Evolutionary conservation across 1,140 invertebrate species (phyloP), one percentile per base, ranked within the genome.

Genomic region (Microplitis demolitor): DNA sequence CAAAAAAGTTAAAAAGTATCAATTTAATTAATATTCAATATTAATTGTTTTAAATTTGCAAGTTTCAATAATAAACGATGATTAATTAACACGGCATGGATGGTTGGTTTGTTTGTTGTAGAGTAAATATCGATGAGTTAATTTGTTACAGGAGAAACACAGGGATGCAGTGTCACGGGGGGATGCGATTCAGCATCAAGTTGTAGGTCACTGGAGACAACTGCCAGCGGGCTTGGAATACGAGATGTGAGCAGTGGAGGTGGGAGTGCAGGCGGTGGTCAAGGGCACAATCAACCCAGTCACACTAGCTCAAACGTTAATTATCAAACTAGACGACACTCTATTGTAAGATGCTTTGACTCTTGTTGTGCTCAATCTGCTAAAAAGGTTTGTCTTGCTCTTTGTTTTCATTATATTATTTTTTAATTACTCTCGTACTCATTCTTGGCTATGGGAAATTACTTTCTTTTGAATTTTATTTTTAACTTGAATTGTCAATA

Each of bases 321-420:
- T 73, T 82, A 80, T 73, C 81, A 82, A 67, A 75, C 82, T 37
- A 72, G 78, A 63, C 72, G 74, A 63, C 74, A 73, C 66, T 83
- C 84, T 31, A 45, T 84, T 56, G 76, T 79, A 11, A 71, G 80
- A 4, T 87, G 85, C 75, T 83, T 84, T 61, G 73, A 83, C 4
- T 85, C 85, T 35, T 87, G 85, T 71, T 87, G 85, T 67, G 84
- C 85, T 6, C 84, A 84, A 66, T 85, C 82, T 13, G 85, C 85
- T 0, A 85, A 80, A 75, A 87, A 87, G 81, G 85, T 87, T 31
- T 45, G 39, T 45, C 39, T 45, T 45, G 5, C 39, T 45, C 39
- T 45, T 45, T 45, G 3, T 45, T 11, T 45, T 11, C 6, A 45
- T 6, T 45, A 11, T 45, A 8, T 9, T 8, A 11, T 24, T 24